phyloP scores from a whole-genome alignment of 2,888 invertebrate genomes.

The Epirrhoe alternata region DNA sequence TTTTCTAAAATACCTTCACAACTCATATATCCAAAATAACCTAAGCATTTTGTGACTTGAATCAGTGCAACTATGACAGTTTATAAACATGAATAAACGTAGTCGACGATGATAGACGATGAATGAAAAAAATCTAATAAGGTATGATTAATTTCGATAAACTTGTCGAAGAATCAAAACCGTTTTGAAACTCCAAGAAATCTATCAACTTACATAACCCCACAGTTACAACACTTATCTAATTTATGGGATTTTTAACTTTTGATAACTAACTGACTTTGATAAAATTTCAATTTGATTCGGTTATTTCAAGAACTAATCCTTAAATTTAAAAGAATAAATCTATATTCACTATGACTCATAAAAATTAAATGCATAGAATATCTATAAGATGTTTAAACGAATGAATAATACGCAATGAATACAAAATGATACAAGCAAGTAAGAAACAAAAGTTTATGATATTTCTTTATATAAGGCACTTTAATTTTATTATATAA shows the following conservation, averaged over 20 bases:
- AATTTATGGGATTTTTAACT: slow-evolving; percentile 7
- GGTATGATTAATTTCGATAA: slow-evolving; percentile 57
- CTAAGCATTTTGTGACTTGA: neutral
- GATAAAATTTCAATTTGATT: neutral
- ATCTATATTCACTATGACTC: slow-evolving; percentile 40
- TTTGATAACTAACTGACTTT: slow-evolving; percentile 14
- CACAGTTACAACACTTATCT: slow-evolving; percentile 17
- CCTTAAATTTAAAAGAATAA: slow-evolving; percentile 21
- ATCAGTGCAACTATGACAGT: neutral
- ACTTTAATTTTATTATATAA: neutral
- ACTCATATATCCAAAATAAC: neutral
- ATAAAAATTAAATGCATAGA: slow-evolving; percentile 42
- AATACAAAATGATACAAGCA: slow-evolving; percentile 16
- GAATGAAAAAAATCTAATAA: slow-evolving; percentile 7
- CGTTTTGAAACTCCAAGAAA: slow-evolving; percentile 76
- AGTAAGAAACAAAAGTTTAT: slow-evolving; percentile 2
- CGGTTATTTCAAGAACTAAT: slow-evolving; percentile 11
- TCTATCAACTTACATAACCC: slow-evolving; percentile 57
- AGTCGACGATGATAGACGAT: too few relatives aligned
- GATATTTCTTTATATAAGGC: slow-evolving; percentile 8
- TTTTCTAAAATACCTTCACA: slow-evolving; percentile 5
- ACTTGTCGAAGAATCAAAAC: slow-evolving; percentile 71
- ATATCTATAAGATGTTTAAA: slow-evolving; percentile 14
- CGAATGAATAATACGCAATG: neutral
- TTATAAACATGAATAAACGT: neutral